Base-by-base conservation (phyloP, 37 sponge, comb jelly and placozoan species). In the Diacarnus erythraeanus region DNA sequence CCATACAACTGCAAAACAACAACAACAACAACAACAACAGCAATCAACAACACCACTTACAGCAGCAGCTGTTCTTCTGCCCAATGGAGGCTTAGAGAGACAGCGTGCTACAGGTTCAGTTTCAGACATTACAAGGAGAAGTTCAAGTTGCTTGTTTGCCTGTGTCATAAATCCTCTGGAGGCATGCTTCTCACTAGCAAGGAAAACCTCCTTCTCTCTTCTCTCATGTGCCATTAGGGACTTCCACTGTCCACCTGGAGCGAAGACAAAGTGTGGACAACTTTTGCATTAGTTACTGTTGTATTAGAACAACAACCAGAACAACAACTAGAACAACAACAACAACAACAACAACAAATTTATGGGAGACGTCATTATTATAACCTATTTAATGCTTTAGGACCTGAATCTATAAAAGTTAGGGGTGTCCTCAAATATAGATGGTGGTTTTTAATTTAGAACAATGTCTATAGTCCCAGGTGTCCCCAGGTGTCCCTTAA, bases 1-100 rank as follows among this genome's bases (percentile, higher is more conserved):
- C n/a, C n/a, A n/a, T n/a, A n/a, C n/a, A n/a, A n/a, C n/a, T n/a
- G n/a, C n/a, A n/a, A n/a, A n/a, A n/a, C n/a, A n/a, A n/a, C n/a
- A n/a, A n/a, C n/a, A n/a, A n/a, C n/a, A n/a, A n/a, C n/a, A n/a
- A n/a, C n/a, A n/a, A n/a, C n/a, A n/a, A n/a, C n/a, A n/a, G n/a
- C n/a, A n/a, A n/a, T n/a, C n/a, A n/a, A n/a, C 12, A 47, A 6
- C 12, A 59, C 35, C 38, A 76, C 88, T 82, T 42, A 93, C 85
- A 43, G 86, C 77, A n/a, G 86, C 78, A 35, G 93, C 89, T 3
- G 80, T 69, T 44, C 88, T 84, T 18, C 37, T 73, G 1, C 80
- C 75, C 17, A 93, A 86, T 12, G 86, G 86, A n/a, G 73, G 83
- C 0, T 26, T 36, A 54, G 80, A 86, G 42, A 94, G 58, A 33